Percentiles rank a stretch among this genome's conserved stretches.
Conservation (phyloP, 2,797 vertebrate species). For the Ispidina lecontei region DNA sequence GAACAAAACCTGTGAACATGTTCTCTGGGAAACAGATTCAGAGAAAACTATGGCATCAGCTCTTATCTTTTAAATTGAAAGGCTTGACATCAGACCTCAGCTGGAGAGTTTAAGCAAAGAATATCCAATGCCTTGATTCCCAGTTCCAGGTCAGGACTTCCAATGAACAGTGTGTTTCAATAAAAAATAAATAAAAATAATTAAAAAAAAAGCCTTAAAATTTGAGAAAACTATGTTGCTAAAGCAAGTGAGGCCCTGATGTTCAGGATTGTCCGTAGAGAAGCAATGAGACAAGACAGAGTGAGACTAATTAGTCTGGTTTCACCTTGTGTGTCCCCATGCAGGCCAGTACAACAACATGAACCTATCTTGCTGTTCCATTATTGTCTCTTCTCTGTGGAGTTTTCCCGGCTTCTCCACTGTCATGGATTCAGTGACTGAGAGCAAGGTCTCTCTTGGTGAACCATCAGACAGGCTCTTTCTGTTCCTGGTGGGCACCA, state of each 20-base stretch:
- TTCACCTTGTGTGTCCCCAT: neutral
- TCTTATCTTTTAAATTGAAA: neutral
- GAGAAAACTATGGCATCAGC: neutral
- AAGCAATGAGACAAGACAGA: neutral
- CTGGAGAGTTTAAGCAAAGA: neutral
- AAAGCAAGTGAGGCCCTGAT: neutral
- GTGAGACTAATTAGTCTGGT: neutral
- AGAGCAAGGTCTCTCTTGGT: neutral
- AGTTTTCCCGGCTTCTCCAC: neutral
- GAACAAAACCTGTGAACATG: neutral
- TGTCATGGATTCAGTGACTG: neutral
- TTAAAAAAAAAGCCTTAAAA: too few relatives aligned
- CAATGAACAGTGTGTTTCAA: neutral
- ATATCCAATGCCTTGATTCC: neutral
- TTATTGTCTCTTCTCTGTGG: neutral
- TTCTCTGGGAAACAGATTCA: neutral
- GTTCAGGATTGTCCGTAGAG: neutral
- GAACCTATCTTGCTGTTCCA: neutral
- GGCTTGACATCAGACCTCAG: neutral
- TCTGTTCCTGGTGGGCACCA: neutral
- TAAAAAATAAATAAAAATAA: neutral
- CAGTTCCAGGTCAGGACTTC: neutral
- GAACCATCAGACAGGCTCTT: neutral
- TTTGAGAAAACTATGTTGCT: neutral
- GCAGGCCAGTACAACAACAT: rapidly evolving